Base-by-base conservation (phyloP, 2,797 vertebrate species). In the Syngnathus acus region DNA sequence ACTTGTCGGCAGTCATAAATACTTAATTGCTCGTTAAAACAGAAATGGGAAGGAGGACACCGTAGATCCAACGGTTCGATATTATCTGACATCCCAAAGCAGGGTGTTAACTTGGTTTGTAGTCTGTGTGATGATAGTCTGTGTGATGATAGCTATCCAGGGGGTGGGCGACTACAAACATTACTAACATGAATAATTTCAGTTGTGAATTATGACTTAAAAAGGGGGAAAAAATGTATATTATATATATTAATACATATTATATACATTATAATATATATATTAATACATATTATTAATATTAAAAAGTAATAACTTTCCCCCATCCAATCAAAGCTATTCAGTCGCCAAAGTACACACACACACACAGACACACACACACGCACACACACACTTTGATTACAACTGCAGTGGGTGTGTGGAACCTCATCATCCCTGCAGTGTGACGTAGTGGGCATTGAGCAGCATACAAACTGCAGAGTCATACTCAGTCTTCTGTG, bases 1-100 rank as follows among this genome's bases (percentile, higher is more conserved):
- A 50, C 65, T 68, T 73, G 61, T 19, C 72, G 76, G 66, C 66
- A 78, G 63, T 65, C 68, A 77, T 88, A 75, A 85, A 88, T 87
- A 83, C 66, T 85, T 87, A 76, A 87, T 86, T 66, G 7, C 38
- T 40, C 82, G 78, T 86, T 75, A 75, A 75, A 81, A 84, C 72
- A 80, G 67, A 63, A 68, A 40, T 55, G 45, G 72, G 72, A 65
- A 23, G 40, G 11, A 37, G 10, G 11, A 23, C 6, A 21, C 58
- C 66, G 73, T 64, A 73, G 73, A 68, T 75, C 63, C 79, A 82
- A 81, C 37, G 37, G 58, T 71, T 75, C 64, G 75, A 75, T 73
- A 74, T 55, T 62, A 21, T 65, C 38, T 67, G 65, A 64, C 62
- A 57, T 57, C 39, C 2, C 0, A 6, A n/a, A 26, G 26, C 26